Evolutionary conservation across 1,140 invertebrate genomes (phyloP).

Genomic region (Homarus americanus): DNA sequence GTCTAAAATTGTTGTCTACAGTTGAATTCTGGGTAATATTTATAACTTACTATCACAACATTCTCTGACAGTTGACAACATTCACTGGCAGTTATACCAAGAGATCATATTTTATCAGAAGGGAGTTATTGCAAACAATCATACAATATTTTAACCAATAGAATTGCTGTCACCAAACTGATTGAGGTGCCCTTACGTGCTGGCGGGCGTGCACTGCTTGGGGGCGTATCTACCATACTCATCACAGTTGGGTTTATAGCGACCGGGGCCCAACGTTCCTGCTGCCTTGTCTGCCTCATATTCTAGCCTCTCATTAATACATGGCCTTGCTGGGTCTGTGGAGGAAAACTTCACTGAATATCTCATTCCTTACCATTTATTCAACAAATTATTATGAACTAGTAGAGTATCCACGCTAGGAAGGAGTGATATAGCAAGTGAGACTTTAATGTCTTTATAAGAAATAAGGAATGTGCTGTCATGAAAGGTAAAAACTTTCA

Average conservation of each 20-base stretch:
- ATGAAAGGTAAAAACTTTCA: background rate
- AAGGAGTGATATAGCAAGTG: background rate
- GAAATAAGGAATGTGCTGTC: background rate
- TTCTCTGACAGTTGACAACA: too few species aligned
- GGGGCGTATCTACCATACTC: slow-evolving; percentile 29
- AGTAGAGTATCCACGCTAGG: background rate
- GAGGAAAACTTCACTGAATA: background rate
- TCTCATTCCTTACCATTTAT: background rate
- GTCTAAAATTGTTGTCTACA: too few species aligned
- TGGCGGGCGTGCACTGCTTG: slow-evolving; percentile 35
- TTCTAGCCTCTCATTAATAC: background rate
- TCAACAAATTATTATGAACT: background rate
- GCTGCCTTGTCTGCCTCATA: slow-evolving; percentile 16
- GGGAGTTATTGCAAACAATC: too few species aligned
- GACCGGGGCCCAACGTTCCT: slow-evolving; percentile 39
- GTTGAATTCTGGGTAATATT: too few species aligned
- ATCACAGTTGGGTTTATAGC: slow-evolving; percentile 41
- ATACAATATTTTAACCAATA: too few species aligned
- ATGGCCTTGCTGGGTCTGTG: slow-evolving; percentile 24
- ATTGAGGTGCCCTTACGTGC: slow-evolving; percentile 16
- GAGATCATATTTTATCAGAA: too few species aligned
- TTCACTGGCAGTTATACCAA: too few species aligned
- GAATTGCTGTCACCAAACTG: background rate
- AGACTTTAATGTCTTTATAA: background rate
- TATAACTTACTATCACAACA: too few species aligned